phyloP scores from a whole-genome alignment of 2,888 invertebrate genomes.

The Scaptomyza parva region DNA sequence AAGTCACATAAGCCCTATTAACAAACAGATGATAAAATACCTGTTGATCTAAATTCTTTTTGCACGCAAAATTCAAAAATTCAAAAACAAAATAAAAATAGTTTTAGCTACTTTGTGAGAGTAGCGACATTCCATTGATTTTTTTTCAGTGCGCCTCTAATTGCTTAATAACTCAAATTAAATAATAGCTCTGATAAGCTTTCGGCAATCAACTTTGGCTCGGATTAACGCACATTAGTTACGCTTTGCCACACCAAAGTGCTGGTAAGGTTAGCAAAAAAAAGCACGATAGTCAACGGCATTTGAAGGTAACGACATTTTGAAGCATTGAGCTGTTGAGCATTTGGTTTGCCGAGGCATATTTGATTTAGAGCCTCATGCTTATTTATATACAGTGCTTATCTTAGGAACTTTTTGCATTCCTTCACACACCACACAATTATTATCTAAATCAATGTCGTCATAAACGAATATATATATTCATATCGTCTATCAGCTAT shows the following conservation, averaged over 20 bases:
- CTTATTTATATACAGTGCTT: slow-evolving; percentile 48
- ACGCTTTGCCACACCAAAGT: background rate
- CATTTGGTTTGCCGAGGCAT: background rate
- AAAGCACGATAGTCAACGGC: background rate
- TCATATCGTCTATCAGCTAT: slow-evolving; percentile 37
- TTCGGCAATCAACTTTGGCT: background rate
- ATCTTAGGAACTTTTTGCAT: slow-evolving; percentile 54
- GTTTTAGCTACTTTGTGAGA: background rate
- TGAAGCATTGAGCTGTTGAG: background rate
- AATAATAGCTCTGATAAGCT: slow-evolving; percentile 5
- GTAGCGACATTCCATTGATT: slow-evolving; percentile 1
- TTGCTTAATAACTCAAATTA: slow-evolving; percentile 10
- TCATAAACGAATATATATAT: slow-evolving; percentile 51
- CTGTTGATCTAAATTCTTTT: background rate
- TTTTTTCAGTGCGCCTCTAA: slow-evolving; percentile 3
- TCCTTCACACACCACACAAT: slow-evolving; percentile 37
- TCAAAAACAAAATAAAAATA: background rate
- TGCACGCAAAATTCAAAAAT: background rate
- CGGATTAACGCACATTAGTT: background rate
- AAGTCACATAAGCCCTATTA: background rate
- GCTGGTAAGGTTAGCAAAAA: background rate
- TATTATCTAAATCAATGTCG: slow-evolving; percentile 60
- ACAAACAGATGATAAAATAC: slow-evolving; percentile 11
- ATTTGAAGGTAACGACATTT: slow-evolving; percentile 5
- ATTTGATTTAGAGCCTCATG: slow-evolving; percentile 21